Conservation (phyloP, 2,113 vertebrate genomes). For the Cnemophilus loriae region DNA sequence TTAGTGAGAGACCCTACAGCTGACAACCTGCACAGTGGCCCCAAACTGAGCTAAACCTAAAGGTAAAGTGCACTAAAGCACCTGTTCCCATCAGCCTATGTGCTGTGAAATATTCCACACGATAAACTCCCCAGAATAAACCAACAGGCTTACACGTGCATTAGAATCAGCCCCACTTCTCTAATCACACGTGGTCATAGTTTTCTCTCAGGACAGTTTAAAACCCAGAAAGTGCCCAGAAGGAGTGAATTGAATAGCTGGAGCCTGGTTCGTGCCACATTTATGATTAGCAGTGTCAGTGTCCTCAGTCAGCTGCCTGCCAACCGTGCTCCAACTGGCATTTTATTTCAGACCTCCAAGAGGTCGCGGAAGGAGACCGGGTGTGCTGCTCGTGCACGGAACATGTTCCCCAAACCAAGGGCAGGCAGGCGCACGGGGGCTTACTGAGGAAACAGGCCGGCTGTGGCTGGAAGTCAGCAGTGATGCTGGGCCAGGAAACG, state of each 20-base stretch:
- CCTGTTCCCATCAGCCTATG: background rate
- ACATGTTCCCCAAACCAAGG: background rate
- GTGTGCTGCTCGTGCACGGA: background rate
- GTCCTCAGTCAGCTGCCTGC: background rate
- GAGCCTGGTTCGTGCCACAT: background rate
- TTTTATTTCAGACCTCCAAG: background rate
- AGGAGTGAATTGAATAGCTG: background rate
- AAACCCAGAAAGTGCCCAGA: background rate
- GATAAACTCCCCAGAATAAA: background rate
- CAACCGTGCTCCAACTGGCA: background rate
- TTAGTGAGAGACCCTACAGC: background rate
- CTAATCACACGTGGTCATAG: rapidly evolving
- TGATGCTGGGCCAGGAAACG: background rate
- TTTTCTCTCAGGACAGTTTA: background rate
- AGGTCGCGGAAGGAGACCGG: background rate
- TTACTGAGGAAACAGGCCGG: background rate
- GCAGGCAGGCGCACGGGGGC: background rate
- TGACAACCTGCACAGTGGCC: background rate
- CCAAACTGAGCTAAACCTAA: background rate
- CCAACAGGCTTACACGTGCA: background rate
- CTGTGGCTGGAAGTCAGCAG: background rate
- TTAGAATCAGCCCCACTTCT: background rate
- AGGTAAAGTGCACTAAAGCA: background rate
- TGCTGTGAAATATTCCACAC: background rate
- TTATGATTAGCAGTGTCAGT: background rate